Evolutionary conservation across 2,113 vertebrate species (phyloP), one percentile per base, ranked within the genome.

Genomic region (Acrocephalus kingi): DNA sequence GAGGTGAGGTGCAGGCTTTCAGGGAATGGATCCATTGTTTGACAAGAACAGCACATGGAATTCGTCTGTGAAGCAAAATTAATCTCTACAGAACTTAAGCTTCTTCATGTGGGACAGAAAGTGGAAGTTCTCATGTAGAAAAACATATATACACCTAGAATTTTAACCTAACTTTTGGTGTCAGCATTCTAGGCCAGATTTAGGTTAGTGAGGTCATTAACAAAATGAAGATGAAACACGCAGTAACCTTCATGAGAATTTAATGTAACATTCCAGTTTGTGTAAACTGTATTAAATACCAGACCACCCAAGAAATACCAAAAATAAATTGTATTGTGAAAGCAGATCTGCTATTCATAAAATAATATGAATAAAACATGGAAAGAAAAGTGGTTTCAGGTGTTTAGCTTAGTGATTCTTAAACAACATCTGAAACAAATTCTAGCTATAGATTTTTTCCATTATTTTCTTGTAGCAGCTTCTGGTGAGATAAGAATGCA

Each of bases 371-470:
- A 39, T 73, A 69, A 84, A 94, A 58, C 35, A n/a, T 75, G 63
- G 45, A 51, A 87, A 75, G 54, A 79, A 79, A 85, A 93, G 31
- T 73, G 58, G 19, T 94, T 91, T 87, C 87, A 80, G 78, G 81
- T 87, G 69, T 84, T 72, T 59, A 82, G 48, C 21, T 75, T 78
- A 74, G 22, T 49, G 11, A 8, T 92, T 84, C 64, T 78, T 87
- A 59, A 80, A 52, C 58, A 90, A 61, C 61, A 61, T 84, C 80
- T 87, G 85, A 89, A 95, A 82, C 41, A 80, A 83, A 64, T 74
- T 43, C 68, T 52, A 59, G 71, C 28, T 43, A 1, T 37, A 72
- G 30, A n/a, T 52, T 88, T 46, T 30, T 68, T n/a, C 33, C 39
- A 14, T 74, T 35, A 55, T 39, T 83, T 43, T 84, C 54, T 51